Evolutionary conservation across 2,113 vertebrate species (phyloP).

Genomic region (Cinclus cinclus): DNA sequence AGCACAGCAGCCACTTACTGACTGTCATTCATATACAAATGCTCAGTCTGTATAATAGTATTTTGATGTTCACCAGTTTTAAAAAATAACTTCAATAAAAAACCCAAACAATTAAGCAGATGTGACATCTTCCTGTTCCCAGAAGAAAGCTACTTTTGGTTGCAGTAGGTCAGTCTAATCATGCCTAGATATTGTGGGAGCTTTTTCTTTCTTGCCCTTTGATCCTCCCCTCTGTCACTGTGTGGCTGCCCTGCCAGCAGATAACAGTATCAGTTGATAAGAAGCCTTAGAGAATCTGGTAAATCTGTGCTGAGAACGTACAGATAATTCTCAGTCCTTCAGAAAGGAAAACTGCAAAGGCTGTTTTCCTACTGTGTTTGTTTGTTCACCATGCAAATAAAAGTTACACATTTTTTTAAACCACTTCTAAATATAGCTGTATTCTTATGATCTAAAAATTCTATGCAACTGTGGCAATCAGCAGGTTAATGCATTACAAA

Average conservation of each 20-base stretch:
- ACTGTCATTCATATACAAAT: not conserved
- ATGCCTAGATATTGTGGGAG: not conserved
- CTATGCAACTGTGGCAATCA: not conserved
- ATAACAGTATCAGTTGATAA: not conserved
- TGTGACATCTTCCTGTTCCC: not conserved
- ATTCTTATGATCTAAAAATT: not conserved
- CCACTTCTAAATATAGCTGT: not conserved
- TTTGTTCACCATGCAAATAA: not conserved
- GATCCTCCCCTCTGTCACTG: not conserved
- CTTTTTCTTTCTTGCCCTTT: not conserved
- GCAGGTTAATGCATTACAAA: not conserved
- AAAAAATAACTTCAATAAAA: not conserved
- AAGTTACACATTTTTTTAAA: not conserved
- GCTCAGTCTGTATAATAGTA: not conserved
- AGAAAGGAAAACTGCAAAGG: not conserved
- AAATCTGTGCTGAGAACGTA: not conserved
- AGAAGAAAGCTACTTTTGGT: not conserved
- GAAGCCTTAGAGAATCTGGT: not conserved
- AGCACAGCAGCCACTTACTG: not conserved
- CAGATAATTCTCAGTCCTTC: not conserved
- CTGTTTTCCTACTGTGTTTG: not conserved
- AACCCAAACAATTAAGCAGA: not conserved
- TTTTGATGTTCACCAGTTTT: not conserved
- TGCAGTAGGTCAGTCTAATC: not conserved
- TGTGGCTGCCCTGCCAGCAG: not conserved